These are phyloP conservation scores for Nymphalis io DNA, from an alignment of 1,140 invertebrate genomes.

Conservation along the genomic window DNA sequence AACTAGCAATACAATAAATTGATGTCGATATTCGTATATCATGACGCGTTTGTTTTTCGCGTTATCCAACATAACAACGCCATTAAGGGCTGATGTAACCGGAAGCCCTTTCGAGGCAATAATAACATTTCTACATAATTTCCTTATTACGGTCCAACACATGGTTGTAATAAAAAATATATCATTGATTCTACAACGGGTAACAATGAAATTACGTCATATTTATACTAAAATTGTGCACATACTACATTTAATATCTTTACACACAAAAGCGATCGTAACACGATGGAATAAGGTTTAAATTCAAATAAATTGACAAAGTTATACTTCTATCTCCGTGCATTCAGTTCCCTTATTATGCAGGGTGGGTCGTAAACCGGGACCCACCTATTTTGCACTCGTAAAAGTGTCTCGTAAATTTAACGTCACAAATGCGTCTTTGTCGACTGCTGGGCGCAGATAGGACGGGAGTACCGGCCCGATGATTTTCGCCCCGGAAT, in stretches of 20 bases:
- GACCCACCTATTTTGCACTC: constrained; percentile 71
- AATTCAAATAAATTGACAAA: not conserved
- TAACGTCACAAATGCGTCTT: constrained; percentile 61
- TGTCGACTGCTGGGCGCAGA: constrained; percentile 31
- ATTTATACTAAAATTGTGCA: constrained; percentile 31
- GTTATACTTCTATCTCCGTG: constrained; percentile 1
- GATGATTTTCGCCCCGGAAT: constrained; percentile 24
- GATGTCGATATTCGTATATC: too few species aligned
- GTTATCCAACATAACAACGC: not conserved
- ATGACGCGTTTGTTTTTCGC: not conserved
- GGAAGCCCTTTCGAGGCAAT: constrained; percentile 14
- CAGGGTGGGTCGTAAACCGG: constrained; percentile 61
- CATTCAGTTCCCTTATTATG: constrained; percentile 49
- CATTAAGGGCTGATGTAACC: not conserved
- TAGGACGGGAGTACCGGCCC: constrained; percentile 8
- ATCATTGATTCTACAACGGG: constrained; percentile 22
- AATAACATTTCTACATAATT: constrained; percentile 25
- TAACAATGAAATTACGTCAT: constrained; percentile 41
- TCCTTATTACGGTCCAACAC: constrained; percentile 21
- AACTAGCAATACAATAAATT: too few species aligned
- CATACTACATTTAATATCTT: not conserved
- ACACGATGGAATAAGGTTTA: constrained; percentile 5
- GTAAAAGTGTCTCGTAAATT: constrained; percentile 75
- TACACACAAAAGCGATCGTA: constrained; percentile 10
- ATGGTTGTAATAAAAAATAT: constrained; percentile 31